Conservation (phyloP, 2,113 vertebrate genomes). For the Gymnobelideus leadbeateri region DNA sequence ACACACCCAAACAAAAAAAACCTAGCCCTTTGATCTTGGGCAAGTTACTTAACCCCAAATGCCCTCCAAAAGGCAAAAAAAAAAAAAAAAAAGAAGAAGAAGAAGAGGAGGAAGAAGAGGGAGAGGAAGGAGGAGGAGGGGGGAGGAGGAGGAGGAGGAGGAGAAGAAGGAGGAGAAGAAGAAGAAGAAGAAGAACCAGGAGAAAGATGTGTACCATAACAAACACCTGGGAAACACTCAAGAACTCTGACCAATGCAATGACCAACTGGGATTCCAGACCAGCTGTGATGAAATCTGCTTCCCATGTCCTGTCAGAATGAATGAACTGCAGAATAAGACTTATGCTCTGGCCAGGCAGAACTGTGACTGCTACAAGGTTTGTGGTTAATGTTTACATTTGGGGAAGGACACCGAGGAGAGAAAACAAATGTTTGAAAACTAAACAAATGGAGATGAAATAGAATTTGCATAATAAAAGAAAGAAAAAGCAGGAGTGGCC, state of each 20-base stretch:
- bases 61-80: too few relatives aligned
- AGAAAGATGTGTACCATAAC: neutral
- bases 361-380: neutral
- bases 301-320: neutral
- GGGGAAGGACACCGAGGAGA: neutral
- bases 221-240: neutral
- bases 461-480: neutral
- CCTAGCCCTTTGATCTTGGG: too few relatives aligned
- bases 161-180: too few relatives aligned
- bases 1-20: too few relatives aligned
- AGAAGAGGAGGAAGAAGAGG: too few relatives aligned
- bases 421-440: neutral
- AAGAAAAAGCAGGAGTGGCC: neutral
- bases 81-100: too few relatives aligned
- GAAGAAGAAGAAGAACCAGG: neutral
- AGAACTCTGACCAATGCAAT: neutral
- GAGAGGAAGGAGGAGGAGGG: too few relatives aligned
- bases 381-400: neutral
- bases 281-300: neutral
- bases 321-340: neutral
- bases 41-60: too few relatives aligned
- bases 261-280: neutral
- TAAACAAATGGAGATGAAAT: neutral
- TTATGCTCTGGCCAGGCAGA: neutral
- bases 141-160: too few relatives aligned